Evolutionary conservation across 1,140 invertebrate genomes (phyloP).

Genomic region (Drosophila guanche): DNA sequence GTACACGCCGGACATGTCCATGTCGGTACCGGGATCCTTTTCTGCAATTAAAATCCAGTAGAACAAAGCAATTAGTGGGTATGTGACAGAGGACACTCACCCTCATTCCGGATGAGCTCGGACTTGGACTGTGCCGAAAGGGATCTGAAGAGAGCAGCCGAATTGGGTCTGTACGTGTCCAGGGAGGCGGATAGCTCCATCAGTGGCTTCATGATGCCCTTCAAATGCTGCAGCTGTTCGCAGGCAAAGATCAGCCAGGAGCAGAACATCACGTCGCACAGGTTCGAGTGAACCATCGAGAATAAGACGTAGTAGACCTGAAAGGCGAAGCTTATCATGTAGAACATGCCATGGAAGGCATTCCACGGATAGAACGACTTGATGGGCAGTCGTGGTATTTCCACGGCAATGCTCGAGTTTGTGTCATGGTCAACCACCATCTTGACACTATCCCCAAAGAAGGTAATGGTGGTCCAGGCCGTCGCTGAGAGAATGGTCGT

Average conservation of each 20-base stretch:
- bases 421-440: slow-evolving; percentile 88
- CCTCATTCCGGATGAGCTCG: slow-evolving; percentile 84
- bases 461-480: slow-evolving; percentile 90
- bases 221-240: slow-evolving; percentile 92
- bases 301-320: slow-evolving; percentile 91
- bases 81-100: slow-evolving; percentile 53
- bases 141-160: slow-evolving; percentile 89
- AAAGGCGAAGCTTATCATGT: slow-evolving; percentile 87
- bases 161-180: slow-evolving; percentile 91
- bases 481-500: slow-evolving; percentile 86
- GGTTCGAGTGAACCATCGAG: slow-evolving; percentile 88
- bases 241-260: slow-evolving; percentile 93
- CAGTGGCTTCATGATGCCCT: slow-evolving; percentile 92
- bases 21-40: slow-evolving; percentile 83
- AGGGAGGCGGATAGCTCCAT: slow-evolving; percentile 92
- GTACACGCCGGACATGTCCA: slow-evolving; percentile 89
- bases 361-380: slow-evolving; percentile 91
- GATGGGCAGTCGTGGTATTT: slow-evolving; percentile 89
- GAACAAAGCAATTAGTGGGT: slow-evolving; percentile 5
- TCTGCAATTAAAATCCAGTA: slow-evolving; percentile 68
- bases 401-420: slow-evolving; percentile 88
- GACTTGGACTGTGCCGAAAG: slow-evolving; percentile 86
- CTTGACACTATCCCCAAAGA: slow-evolving; percentile 89
- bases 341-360: slow-evolving; percentile 87
- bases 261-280: slow-evolving; percentile 91